Base-by-base conservation (phyloP, 2,888 invertebrate species). In the Thalpophila matura region DNA sequence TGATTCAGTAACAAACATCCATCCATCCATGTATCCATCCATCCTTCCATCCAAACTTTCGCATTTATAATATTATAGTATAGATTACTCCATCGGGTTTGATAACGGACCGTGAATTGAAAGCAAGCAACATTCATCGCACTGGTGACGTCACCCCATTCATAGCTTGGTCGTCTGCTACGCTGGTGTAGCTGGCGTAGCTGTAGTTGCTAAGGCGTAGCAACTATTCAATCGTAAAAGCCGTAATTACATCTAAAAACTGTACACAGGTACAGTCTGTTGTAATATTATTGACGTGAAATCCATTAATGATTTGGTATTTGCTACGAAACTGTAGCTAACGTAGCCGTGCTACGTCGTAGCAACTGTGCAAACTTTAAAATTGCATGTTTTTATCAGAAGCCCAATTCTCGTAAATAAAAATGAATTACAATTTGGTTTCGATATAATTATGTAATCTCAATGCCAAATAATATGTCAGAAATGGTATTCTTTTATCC, bases 161-260 rank as follows among this genome's bases (percentile, higher is more conserved):
- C 20, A 20, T 1, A 10, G 1, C 9, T 18, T 18, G 12, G 2
- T 4, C 27, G 12, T 10, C 9, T 33, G 43, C 50, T 63, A 62
- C 63, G 47, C n/a, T 33, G 2, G 10, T 16, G 49, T 49, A 49
- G 33, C 27, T 24, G 5, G 0, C 14, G 31, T 45, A 47, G 4
- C 18, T 7, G 22, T 10, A 4, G 7, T 0, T 4, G 20, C 63
- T 61, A 43, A 35, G 16, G 0, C 37, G 50, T 45, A 51, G 31
- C 31, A 16, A 20, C 3, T 46, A 18, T 10, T 4, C 24, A 24
- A 22, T 10, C 18, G 20, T 18, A 40, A 14, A n/a, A 16, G 22
- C 12, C 2, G 2, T 20, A 29, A 4, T 1, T 20, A 2, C 1
- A 27, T 20, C 0, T 1, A 42, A 5, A 22, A 46, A n/a, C 5